Evolutionary conservation across 2,888 invertebrate species (phyloP), one percentile per base, ranked within the genome.

Genomic region (Tetheella fluctuosa): DNA sequence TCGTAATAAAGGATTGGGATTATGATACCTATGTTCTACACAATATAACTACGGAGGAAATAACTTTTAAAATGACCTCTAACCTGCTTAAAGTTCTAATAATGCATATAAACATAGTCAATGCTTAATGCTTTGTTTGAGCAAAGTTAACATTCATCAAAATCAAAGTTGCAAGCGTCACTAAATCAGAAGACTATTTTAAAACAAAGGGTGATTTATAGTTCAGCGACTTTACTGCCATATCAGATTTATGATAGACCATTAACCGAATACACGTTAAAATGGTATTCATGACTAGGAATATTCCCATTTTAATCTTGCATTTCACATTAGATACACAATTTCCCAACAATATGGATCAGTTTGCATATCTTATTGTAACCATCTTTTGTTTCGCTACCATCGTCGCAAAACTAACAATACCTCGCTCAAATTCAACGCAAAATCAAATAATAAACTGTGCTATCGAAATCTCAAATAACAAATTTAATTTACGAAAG

Each of bases 141-240:
- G n/a, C n/a, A 17, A 54, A 20, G 30, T 54, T 34, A 34, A 54
- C 30, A 28, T 30, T 17, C n/a, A 30, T 17, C 28, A 54, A 54
- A 30, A 34, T 34, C 34, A 34, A 34, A 34, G 34, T 12, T 13
- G 34, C 34, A 34, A 64, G 57, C 58, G 59, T 52, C 34, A 52
- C 1, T 57, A 59, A 61, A 64, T 42, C 56, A 62, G 58, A 56
- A 56, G 42, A 23, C 15, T 54, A 57, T 59, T 70, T 65, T 65
- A 68, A 72, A 80, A 83, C 81, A 84, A 85, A 73, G 64, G 67
- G 62, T 80, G 86, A 85, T 85, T 83, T 71, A 85, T 81, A 63
- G 63, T 52, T 34, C 53, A 53, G 48, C 52, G 57, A 30, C 15
- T 13, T 25, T 52, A 30, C n/a, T 58, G 25, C 20, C 12, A 30